Evolutionary conservation across 2,797 vertebrate genomes (phyloP).

Genomic region (Peromyscus attwateri): DNA sequence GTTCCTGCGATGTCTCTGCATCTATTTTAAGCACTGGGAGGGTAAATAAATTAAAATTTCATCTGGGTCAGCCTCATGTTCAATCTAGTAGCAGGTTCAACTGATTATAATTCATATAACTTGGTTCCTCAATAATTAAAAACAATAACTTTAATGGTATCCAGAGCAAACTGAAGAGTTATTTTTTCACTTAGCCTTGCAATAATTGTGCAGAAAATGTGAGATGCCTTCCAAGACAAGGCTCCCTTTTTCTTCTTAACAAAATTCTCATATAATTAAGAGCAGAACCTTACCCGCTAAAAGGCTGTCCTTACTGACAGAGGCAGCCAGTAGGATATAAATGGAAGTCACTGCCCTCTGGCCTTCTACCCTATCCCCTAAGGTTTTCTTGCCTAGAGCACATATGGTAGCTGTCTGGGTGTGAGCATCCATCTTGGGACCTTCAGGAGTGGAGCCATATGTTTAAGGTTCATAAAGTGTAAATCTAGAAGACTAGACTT

Average conservation of each 20-base stretch:
- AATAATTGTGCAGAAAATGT: constrained; percentile 24
- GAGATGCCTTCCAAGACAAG: constrained; percentile 17
- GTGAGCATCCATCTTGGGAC: constrained; percentile 38
- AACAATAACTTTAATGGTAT: constrained; percentile 11
- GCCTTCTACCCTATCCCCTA: constrained; percentile 47
- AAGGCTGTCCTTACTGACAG: constrained; percentile 44
- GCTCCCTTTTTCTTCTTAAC: constrained; percentile 41
- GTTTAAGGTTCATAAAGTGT: constrained; percentile 60
- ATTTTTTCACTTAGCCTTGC: constrained; percentile 44
- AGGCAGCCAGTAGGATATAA: constrained; percentile 44
- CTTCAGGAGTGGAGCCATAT: constrained; percentile 73
- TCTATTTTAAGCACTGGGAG: constrained; percentile 11
- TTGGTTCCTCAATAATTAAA: constrained; percentile 56
- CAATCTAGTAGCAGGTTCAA: constrained; percentile 21
- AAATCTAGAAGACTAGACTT: constrained; percentile 63
- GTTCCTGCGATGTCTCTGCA: constrained; percentile 7
- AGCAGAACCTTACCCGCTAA: constrained; percentile 59
- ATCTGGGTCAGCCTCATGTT: neutral
- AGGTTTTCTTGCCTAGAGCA: constrained; percentile 54
- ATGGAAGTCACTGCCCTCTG: constrained; percentile 72
- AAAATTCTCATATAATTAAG: constrained; percentile 57
- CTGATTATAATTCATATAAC: constrained; percentile 28
- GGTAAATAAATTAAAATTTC: constrained; percentile 61
- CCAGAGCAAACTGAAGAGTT: constrained; percentile 14
- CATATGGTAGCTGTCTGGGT: constrained; percentile 75